phyloP scores from a whole-genome alignment of 2,113 vertebrate species.

The Leptobrachium ailaonicum region DNA sequence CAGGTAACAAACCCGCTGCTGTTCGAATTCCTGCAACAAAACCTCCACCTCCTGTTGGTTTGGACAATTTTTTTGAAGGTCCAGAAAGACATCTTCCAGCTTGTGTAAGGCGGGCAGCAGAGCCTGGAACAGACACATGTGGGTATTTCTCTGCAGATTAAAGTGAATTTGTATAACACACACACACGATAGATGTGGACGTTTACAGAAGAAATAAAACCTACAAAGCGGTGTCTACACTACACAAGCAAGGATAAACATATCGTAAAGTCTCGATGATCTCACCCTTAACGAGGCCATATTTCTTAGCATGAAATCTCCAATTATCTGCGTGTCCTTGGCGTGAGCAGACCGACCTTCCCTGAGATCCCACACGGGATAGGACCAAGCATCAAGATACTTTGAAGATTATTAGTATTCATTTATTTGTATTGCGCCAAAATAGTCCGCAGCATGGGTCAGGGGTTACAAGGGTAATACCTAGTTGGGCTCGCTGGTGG shows the following conservation, averaged over 20 bases:
- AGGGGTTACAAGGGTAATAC: too few species aligned
- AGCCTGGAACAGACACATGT: slow-evolving; percentile 6
- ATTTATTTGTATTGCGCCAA: too few species aligned
- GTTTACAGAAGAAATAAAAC: too few species aligned
- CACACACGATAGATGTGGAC: too few species aligned
- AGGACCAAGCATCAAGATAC: too few species aligned
- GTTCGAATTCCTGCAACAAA: slow-evolving; percentile 80
- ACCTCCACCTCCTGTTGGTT: slow-evolving; percentile 7
- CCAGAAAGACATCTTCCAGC: slow-evolving; percentile 73
- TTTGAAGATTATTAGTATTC: too few species aligned
- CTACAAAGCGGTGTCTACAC: too few species aligned
- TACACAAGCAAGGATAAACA: background rate
- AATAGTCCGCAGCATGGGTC: too few species aligned
- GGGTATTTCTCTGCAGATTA: background rate
- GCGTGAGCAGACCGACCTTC: slow-evolving; percentile 77
- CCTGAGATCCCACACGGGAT: slow-evolving; percentile 64
- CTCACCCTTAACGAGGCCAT: slow-evolving; percentile 85
- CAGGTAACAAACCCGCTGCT: slow-evolving; percentile 95
- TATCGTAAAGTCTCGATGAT: background rate
- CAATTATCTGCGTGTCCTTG: slow-evolving; percentile 82
- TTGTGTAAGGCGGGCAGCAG: slow-evolving; percentile 67
- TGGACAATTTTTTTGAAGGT: slow-evolving; percentile 26
- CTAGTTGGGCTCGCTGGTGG: too few species aligned
- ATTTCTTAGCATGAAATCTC: slow-evolving; percentile 90
- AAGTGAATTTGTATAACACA: too few species aligned